Conservation (phyloP, 2,113 vertebrate species). For the Pseudopodoces humilis region DNA sequence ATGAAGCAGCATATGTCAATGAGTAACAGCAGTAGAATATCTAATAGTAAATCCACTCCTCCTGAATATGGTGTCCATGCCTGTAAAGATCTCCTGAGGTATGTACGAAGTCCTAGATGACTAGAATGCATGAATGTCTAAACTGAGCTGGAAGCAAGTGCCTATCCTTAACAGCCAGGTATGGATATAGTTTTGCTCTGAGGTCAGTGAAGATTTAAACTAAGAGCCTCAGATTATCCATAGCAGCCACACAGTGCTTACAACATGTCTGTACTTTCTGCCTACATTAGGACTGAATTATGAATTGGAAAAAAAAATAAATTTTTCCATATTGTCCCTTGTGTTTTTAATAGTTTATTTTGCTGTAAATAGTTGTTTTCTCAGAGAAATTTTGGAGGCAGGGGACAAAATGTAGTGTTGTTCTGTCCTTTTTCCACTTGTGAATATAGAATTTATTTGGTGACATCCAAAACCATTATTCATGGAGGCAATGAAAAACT, state of each 20-base stretch:
- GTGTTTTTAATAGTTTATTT: background rate
- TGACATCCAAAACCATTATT: background rate
- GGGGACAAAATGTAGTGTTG: background rate
- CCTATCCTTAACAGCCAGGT: background rate
- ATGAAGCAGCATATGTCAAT: background rate
- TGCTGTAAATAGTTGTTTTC: background rate
- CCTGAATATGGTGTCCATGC: background rate
- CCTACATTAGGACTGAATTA: background rate
- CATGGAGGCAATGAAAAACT: background rate
- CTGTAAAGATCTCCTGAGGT: background rate
- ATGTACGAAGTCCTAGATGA: background rate
- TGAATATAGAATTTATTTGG: background rate
- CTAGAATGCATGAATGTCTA: background rate
- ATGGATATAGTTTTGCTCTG: background rate
- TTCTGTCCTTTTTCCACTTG: background rate
- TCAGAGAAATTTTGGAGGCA: background rate
- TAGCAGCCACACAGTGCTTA: background rate
- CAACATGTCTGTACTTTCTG: background rate
- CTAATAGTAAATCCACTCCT: background rate
- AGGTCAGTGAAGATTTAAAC: background rate
- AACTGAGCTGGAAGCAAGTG: background rate
- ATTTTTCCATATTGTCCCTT: background rate
- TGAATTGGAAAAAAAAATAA: background rate
- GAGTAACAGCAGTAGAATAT: background rate
- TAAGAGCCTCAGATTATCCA: background rate